Evolutionary conservation across 2,113 vertebrate species (phyloP), one percentile per base, ranked within the genome.

Genomic region (Leiothrix lutea): DNA sequence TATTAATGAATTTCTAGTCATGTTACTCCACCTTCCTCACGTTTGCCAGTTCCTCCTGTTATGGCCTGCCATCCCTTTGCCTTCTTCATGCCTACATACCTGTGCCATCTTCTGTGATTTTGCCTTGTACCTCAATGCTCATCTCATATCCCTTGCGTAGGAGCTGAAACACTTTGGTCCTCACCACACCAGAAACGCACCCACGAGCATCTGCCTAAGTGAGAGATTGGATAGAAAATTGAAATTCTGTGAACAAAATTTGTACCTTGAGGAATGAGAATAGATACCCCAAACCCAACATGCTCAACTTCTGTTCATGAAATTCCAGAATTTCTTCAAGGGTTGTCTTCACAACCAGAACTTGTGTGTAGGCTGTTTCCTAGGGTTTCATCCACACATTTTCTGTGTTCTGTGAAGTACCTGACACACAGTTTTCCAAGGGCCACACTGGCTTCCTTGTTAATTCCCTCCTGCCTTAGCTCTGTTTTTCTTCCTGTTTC

Each of bases 91-190:
- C 8, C 48, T 31, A 66, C 95, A 42, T 36, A 98, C 98, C 98
- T 96, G 98, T 98, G 70, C 97, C 98, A 70, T 98, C 96, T 66
- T 98, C 98, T 85, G 69, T 93, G 57, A 98, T 96, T 75, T 97
- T 97, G 83, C 97, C 98, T 38, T 94, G 93, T 29, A 95, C 97
- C 26, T 94, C 61, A 44, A 98, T 96, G 45, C 10, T 91, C 97
- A 97, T 98, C 51, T 97, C 73, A 47, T 97, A 98, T 10, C 72
- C 98, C 24, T 65, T 57, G 44, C 85, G 97, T 33, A 93, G 96
- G 44, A 98, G 47, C 50, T 98, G 98, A 80, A 98, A 98, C n/a
- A 92, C 6, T 44, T 94, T 98, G 22, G 98, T 98, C 57, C 71
- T 95, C 40, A 98, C 79, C 71, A 93, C 65, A 57, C 23, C 73